Conservation (phyloP, 2,113 vertebrate genomes). For the Ivindomyrus marchei region DNA sequence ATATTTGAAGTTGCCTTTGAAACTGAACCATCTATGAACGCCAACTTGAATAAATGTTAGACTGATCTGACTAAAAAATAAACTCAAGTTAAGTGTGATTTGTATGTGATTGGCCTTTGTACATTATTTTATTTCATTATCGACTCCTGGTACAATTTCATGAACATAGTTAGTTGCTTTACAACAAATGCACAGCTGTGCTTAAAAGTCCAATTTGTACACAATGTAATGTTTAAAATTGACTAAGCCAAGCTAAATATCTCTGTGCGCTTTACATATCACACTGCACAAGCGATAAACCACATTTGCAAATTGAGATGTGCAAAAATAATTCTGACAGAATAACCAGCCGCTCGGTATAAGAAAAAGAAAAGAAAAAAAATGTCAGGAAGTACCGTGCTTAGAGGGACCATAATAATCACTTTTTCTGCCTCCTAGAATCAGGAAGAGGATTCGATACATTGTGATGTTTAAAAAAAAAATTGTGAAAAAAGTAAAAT, state of each 20-base stretch:
- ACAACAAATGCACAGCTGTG: background rate
- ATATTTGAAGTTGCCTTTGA: background rate
- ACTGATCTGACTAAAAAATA: background rate
- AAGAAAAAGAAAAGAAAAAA: slow-evolving; percentile 37
- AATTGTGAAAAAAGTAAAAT: slow-evolving; percentile 45
- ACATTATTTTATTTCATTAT: background rate
- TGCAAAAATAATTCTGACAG: slow-evolving; percentile 75
- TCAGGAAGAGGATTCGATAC: slow-evolving; percentile 74
- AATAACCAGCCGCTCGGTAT: slow-evolving; percentile 72
- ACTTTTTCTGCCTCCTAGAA: slow-evolving; percentile 76
- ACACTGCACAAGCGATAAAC: slow-evolving; percentile 53
- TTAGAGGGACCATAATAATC: slow-evolving; percentile 73
- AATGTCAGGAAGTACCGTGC: slow-evolving; percentile 68
- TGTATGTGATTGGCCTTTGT: background rate
- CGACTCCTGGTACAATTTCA: background rate
- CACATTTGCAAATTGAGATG: slow-evolving; percentile 89
- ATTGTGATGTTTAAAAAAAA: slow-evolving; percentile 68
- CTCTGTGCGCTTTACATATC: slow-evolving; percentile 40
- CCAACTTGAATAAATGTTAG: background rate
- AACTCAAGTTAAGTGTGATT: background rate
- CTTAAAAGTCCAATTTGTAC: background rate
- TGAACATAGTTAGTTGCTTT: background rate
- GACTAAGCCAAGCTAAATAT: background rate
- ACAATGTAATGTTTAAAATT: background rate
- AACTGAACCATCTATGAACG: background rate